These are phyloP conservation scores for Parambassis ranga DNA, from an alignment of 2,797 vertebrate species.

Conservation along the genomic window DNA sequence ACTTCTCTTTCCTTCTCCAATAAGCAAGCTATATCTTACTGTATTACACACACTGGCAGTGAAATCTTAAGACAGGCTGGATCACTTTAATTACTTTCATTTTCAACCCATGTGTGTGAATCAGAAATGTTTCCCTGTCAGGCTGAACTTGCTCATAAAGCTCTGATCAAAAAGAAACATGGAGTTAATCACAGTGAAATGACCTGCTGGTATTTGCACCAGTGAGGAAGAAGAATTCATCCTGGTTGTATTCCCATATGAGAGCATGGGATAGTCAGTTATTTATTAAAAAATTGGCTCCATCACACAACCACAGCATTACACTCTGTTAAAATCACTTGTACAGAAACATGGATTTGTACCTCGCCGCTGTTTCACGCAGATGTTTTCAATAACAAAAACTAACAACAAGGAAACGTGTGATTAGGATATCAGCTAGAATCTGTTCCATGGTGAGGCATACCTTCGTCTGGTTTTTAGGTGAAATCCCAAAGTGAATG, in stretches of 20 bases:
- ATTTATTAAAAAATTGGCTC: background rate
- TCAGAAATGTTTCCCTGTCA: constrained; percentile 22
- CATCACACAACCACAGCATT: background rate
- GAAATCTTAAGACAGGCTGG: background rate
- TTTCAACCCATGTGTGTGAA: background rate
- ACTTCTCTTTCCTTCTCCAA: background rate
- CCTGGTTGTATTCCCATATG: background rate
- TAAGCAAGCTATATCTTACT: background rate
- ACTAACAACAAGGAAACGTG: background rate
- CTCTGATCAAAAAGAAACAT: constrained; percentile 45
- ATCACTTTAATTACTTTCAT: background rate
- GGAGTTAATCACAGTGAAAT: constrained; percentile 39
- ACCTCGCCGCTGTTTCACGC: background rate
- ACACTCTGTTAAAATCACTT: too few relatives aligned
- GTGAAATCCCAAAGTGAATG: background rate
- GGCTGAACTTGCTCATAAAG: constrained; percentile 10
- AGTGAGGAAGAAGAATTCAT: background rate
- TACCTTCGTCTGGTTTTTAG: too few relatives aligned
- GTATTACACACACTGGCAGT: too few relatives aligned
- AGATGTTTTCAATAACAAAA: background rate
- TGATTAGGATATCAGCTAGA: too few relatives aligned
- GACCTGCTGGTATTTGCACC: constrained; percentile 45
- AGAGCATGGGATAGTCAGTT: background rate
- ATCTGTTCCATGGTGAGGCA: background rate
- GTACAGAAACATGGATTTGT: background rate